Evolutionary conservation across 2,888 invertebrate species (phyloP), one percentile per base, ranked within the genome.

Genomic region (Dasypolia templi): DNA sequence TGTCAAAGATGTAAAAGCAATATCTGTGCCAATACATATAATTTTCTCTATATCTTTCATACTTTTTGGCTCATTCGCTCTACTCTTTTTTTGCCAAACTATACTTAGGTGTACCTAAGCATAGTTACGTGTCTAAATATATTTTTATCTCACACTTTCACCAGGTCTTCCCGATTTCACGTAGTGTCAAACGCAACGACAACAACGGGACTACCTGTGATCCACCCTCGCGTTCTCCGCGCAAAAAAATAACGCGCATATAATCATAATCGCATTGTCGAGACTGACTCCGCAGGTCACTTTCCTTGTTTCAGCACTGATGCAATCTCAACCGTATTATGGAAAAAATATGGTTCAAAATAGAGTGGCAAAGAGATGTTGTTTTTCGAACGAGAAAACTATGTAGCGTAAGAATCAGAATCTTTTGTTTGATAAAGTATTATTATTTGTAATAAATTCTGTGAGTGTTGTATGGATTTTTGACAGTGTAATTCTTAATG

Each of bases 201-300:
- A 87, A 72, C 71, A 77, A 78, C 80, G 63, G 49, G 19, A 85
- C 80, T 80, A 82, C 84, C 81, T 81, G 70, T 72, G 67, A 74
- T 5, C 81, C 89, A 86, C 90, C 89, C 88, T 86, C 86, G 82
- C 87, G 86, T 83, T 89, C 85, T 87, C 88, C 86, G 85, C 86
- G 82, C 84, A 89, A 91, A 91, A 91, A 91, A 87, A 87, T 86
- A 81, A 87, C 84, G 87, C 83, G 86, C 82, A 87, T 90, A 89
- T 90, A 89, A 90, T 90, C 89, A 80, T 87, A 88, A 89, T 89
- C 87, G 88, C 84, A 89, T 88, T 87, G 89, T 88, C 86, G 87
- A 85, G 80, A 75, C 82, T 84, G 82, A 87, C 83, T 90, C 82
- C 83, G 81, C 82, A 84, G 87, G 88, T 88, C 88, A 88, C 85